A percentile compares a stretch with the other conserved stretches of the same genome.
Evolutionary conservation across 2,113 vertebrate species (phyloP).

Genomic region (Hemichromis elongatus): DNA sequence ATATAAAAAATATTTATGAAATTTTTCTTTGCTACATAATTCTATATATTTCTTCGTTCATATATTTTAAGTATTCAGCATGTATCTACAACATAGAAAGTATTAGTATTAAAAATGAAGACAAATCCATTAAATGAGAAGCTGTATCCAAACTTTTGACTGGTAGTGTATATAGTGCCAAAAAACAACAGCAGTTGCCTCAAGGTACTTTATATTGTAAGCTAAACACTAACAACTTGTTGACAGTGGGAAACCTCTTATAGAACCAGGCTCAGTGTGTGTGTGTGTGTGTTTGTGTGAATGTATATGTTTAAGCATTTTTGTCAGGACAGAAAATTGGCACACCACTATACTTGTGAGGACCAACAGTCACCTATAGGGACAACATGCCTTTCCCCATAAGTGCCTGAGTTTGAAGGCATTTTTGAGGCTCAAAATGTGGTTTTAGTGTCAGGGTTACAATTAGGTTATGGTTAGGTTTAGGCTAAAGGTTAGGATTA

Average conservation of each 20-base stretch:
- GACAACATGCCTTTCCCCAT: no score
- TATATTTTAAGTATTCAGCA: neutral
- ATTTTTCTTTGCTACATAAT: neutral
- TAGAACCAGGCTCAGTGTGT: neutral
- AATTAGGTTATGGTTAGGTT: no score
- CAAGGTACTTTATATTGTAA: neutral
- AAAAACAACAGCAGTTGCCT: neutral
- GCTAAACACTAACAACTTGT: neutral
- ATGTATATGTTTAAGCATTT: no score
- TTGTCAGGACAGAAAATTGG: no score
- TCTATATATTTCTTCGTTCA: neutral
- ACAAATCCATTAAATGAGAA: neutral
- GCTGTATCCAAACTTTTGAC: neutral
- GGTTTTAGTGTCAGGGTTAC: no score
- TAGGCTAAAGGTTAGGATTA: no score
- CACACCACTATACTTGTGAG: no score
- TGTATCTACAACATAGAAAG: neutral
- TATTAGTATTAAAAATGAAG: neutral
- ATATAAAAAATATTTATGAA: neutral
- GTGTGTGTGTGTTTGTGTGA: neutral
- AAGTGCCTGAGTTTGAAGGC: no score
- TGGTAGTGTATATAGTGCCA: neutral
- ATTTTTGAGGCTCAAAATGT: no score
- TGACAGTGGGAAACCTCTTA: neutral
- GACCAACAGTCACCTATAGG: no score